These are phyloP conservation scores for Cheilosia vulpina DNA, from an alignment of 2,888 invertebrate species.

Conservation along the genomic window DNA sequence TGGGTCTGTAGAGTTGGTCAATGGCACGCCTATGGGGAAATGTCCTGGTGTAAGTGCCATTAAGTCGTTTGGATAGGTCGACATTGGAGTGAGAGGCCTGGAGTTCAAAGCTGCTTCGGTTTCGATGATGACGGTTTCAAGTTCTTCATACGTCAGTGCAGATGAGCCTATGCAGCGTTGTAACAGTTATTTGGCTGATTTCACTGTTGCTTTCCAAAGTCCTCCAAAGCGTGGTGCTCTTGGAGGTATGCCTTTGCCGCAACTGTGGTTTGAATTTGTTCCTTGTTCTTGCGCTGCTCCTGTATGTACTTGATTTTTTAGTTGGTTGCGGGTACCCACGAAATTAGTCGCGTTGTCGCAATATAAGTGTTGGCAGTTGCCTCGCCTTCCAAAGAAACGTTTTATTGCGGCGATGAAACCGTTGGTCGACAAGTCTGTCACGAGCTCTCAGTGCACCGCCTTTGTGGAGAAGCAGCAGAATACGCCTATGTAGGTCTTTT, in stretches of 20 bases:
- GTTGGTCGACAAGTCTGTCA: background rate
- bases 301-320: background rate
- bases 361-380: too few species aligned
- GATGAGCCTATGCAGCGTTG: background rate
- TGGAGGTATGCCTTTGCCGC: background rate
- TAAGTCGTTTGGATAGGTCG: too few species aligned
- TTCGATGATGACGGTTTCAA: background rate
- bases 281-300: background rate
- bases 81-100: too few species aligned
- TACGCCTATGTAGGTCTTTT: conserved; percentile 17
- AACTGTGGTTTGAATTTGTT: background rate
- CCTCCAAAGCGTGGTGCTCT: background rate
- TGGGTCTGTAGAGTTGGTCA: too few species aligned
- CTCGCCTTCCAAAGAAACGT: background rate
- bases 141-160: background rate
- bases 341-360: conserved; percentile 7
- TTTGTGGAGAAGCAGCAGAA: conserved; percentile 22
- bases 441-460: background rate
- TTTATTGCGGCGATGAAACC: background rate
- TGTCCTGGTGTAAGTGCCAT: too few species aligned
- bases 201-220: background rate
- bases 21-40: too few species aligned
- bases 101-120: too few species aligned
- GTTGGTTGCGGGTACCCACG: background rate
- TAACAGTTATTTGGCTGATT: background rate